Base-by-base conservation (phyloP, 2,113 vertebrate species). In the Todiramphus saurophagus region DNA sequence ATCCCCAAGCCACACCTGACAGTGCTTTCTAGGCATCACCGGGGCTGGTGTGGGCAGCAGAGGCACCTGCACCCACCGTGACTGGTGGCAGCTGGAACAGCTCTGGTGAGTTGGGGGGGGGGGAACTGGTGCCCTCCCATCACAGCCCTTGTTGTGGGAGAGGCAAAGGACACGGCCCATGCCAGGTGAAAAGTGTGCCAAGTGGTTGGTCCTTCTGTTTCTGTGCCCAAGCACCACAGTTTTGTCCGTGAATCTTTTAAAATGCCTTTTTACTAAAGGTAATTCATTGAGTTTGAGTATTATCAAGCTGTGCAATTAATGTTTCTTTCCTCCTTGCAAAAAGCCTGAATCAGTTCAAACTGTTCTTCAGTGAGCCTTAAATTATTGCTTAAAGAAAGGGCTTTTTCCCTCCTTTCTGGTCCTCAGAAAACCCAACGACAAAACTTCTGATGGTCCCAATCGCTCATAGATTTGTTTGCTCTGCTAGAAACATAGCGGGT, bases 61-160 rank as follows among this genome's bases (percentile, higher is more conserved):
- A 59, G 33, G n/a, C 63, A 30, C 33, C 11, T 15, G 44, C 8
- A 21, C 15, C 11, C 46, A 5, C 13, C 0, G 1, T 2, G 16
- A 19, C 55, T 74, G 64, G 9, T 37, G 69, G 43, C 43, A 75
- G 33, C 60, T 2, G 9, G 28, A 51, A 48, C 20, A 24, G 55
- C 28, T 31, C 30, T 0, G 1, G 50, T 18, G 62, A 76, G 44
- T n/a, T 1, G 0, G 2, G 0, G 37, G 72, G 67, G 0, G 37
- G 76, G 67, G 41, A 88, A 17, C 7, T 2, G 3, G 62, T 46
- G 43, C 33, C 35, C 14, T 55, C 60, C 48, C 2, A 20, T 77
- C 1, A 0, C 27, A 48, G 58, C 1, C 1, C 8, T 19, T 59
- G 25, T 46, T 39, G 31, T 19, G 43, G 68, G n/a, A 82, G 19